phyloP scores from a whole-genome alignment of 1,140 invertebrate species.

The Wiebesia pumilae region DNA sequence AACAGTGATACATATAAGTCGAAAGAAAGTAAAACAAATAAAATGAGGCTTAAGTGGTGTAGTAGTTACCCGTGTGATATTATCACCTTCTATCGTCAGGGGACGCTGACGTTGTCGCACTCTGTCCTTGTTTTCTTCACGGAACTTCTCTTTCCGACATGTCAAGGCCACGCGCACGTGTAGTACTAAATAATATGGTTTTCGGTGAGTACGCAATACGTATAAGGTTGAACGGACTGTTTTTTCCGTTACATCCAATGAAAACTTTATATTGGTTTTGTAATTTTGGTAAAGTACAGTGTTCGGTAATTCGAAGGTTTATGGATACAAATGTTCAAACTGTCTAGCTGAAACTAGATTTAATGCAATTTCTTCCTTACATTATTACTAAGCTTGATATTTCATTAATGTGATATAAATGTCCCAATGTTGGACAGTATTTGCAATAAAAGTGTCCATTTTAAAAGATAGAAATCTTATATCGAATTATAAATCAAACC shows the following conservation, averaged over 20 bases:
- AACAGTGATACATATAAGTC: neutral
- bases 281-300: too few relatives aligned
- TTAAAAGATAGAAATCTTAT: too few relatives aligned
- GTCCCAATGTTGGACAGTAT: too few relatives aligned
- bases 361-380: too few relatives aligned
- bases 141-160: neutral
- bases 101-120: neutral
- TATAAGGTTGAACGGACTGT: neutral
- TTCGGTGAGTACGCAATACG: neutral
- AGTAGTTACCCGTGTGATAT: neutral
- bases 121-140: neutral
- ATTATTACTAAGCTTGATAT: too few relatives aligned
- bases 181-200: neutral
- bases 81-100: neutral
- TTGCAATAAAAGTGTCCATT: too few relatives aligned
- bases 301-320: too few relatives aligned
- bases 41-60: neutral
- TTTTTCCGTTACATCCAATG: neutral
- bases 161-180: constrained; percentile 21
- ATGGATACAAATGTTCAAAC: too few relatives aligned
- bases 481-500: too few relatives aligned
- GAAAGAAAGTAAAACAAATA: neutral
- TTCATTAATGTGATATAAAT: too few relatives aligned
- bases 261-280: too few relatives aligned
- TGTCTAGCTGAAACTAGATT: too few relatives aligned